Evolutionary conservation across 64 coral and sea anemone genomes (phyloP).

Genomic region (Catalaphyllia jardinei): DNA sequence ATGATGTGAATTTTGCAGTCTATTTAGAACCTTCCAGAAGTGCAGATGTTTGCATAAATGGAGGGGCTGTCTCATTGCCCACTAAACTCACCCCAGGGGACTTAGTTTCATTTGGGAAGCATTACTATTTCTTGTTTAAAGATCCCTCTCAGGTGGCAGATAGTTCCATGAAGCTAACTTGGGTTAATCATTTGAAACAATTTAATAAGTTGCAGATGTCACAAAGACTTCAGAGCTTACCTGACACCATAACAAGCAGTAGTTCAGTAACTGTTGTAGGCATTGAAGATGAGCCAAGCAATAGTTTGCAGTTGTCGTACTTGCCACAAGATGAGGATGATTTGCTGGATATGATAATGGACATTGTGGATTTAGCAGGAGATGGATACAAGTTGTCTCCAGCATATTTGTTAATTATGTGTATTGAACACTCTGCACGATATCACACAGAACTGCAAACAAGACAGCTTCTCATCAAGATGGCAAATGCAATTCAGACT

Average conservation of each 20-base stretch:
- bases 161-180: constrained; percentile 61
- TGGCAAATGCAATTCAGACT: constrained; percentile 87
- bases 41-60: constrained; percentile 78
- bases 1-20: constrained; percentile 79
- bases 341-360: constrained; percentile 72
- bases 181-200: constrained; percentile 72
- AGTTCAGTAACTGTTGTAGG: background rate
- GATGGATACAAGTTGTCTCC: constrained; percentile 84
- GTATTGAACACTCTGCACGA: constrained; percentile 83
- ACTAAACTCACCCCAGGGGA: constrained; percentile 82
- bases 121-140: constrained; percentile 95
- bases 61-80: constrained; percentile 40
- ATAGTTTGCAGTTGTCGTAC: constrained; percentile 67
- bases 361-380: constrained; percentile 54
- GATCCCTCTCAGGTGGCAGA: constrained; percentile 83
- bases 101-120: constrained; percentile 73
- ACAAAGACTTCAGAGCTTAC: background rate
- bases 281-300: constrained; percentile 9
- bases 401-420: constrained; percentile 81
- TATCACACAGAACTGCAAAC: constrained; percentile 89
- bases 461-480: constrained; percentile 82
- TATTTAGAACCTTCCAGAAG: constrained; percentile 81
- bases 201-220: constrained; percentile 45
- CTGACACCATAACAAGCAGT: background rate
- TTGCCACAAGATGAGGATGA: constrained; percentile 71